These are phyloP conservation scores for Ophthalmolycus amberensis DNA, from an alignment of 2,113 vertebrate species.

Conservation along the genomic window DNA sequence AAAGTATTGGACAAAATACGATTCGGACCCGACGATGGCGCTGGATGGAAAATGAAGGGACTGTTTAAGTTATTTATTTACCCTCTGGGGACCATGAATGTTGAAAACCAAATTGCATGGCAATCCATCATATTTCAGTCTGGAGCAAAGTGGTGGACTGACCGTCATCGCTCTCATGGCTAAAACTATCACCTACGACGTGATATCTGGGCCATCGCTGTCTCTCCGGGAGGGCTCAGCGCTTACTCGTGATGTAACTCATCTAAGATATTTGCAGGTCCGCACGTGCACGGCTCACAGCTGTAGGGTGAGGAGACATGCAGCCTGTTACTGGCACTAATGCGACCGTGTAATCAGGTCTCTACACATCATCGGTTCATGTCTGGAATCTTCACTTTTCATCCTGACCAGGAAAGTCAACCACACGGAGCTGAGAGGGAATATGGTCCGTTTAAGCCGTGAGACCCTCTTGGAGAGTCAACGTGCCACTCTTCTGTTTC, in stretches of 20 bases:
- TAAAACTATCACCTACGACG: slow-evolving; percentile 20
- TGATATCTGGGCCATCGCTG: slow-evolving; percentile 3
- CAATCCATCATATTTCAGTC: slow-evolving; percentile 6
- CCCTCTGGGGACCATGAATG: background rate
- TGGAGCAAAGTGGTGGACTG: slow-evolving; percentile 8
- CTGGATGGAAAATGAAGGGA: background rate
- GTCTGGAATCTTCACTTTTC: slow-evolving; percentile 3
- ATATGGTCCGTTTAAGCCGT: slow-evolving; percentile 35
- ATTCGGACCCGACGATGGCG: background rate
- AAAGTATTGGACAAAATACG: background rate
- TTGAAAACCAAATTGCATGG: background rate
- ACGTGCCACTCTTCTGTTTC: slow-evolving; percentile 62
- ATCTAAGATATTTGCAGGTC: background rate
- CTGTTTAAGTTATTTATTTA: background rate
- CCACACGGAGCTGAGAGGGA: slow-evolving; percentile 21
- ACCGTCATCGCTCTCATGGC: background rate
- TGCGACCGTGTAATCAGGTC: background rate
- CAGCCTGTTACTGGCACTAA: background rate
- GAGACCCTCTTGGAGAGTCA: slow-evolving; percentile 46
- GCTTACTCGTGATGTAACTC: slow-evolving; percentile 18
- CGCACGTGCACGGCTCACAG: background rate
- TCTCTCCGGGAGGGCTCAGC: background rate
- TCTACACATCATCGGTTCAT: background rate
- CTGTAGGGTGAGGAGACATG: background rate
- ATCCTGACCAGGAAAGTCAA: slow-evolving; percentile 6